These are phyloP conservation scores for Drosophila arizonae DNA, from an alignment of 1,140 invertebrate species.

Conservation along the genomic window DNA sequence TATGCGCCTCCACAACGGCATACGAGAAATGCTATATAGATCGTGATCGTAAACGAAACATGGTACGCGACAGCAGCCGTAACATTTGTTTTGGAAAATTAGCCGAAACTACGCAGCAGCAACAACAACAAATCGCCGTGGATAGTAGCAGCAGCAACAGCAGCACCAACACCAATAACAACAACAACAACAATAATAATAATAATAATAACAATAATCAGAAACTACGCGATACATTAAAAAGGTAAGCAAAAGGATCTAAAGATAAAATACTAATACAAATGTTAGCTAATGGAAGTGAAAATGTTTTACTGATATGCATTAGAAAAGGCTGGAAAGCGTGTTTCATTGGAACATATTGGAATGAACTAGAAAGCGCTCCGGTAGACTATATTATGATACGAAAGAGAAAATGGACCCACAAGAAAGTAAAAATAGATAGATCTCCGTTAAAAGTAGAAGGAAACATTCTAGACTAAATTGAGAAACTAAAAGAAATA, in stretches of 20 bases:
- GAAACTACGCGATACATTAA: conserved; percentile 96
- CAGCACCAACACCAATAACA: conserved; percentile 39
- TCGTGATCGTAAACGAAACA: conserved; percentile 86
- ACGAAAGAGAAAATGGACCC: too few species aligned
- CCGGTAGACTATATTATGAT: too few species aligned
- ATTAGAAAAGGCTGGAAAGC: too few species aligned
- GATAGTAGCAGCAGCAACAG: conserved; percentile 66
- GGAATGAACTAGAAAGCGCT: too few species aligned
- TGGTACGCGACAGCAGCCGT: conserved; percentile 99
- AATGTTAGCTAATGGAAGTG: too few species aligned
- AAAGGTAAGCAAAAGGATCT: conserved; percentile 89
- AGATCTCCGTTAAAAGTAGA: too few species aligned
- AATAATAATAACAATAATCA: conserved; percentile 57
- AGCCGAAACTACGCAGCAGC: conserved; percentile 95
- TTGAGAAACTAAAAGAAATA: too few species aligned
- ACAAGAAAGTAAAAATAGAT: too few species aligned
- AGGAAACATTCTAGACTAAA: too few species aligned
- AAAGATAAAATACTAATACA: too few species aligned
- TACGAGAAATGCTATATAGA: conserved; percentile 73
- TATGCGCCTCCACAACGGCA: conserved; percentile 73
- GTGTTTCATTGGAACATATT: too few species aligned
- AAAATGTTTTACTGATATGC: too few species aligned
- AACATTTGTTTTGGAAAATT: conserved; percentile 99
- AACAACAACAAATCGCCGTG: conserved; percentile 62
- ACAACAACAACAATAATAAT: conserved; percentile 35